Base-by-base conservation (phyloP, 92 coral and sea anemone species). In the Pocillopora meandrina region DNA sequence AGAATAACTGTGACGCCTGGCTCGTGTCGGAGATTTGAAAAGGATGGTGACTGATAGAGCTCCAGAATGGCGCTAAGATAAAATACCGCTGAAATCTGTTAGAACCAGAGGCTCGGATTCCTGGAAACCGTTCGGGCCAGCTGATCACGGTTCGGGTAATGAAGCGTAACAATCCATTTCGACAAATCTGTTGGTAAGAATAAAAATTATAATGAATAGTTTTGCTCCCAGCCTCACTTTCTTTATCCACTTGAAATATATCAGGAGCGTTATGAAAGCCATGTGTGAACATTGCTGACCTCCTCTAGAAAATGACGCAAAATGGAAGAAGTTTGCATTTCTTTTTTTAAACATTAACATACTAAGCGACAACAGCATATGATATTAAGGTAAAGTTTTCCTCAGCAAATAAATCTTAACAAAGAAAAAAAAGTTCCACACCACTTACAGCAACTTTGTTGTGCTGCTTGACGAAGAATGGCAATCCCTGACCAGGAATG, bases 121-220 rank as follows among this genome's bases (percentile, higher is more conserved):
- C 86, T 8, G 88, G 83, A 26, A 90, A 76, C 16, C 76, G 85
- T 26, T 76, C 77, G 17, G 92, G 92, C 82, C 67, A 85, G 20
- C 65, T 55, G 17, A 65, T 7, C 36, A 74, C 3, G 9, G 59
- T 19, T 12, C 12, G 18, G 15, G 57, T 58, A n/a, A 65, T 16
- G 70, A 89, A 89, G 71, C 66, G 74, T 26, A 89, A 23, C 87
- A 80, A 23, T 5, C 92, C 92, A 75, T 89, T 89, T 49, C 86
- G 76, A 57, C 92, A 89, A 47, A 89, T 71, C 92, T 89, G 59
- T 0, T n/a, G 11, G 17, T 6, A 59, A 67, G 33, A n/a, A 16
- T 12, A n/a, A 70, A 66, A 65, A 17, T 68, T n/a, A 33, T 42
- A 42, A 3, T 42, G 52, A 42, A 42, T 42, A 42, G 4, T 42